These are phyloP conservation scores for Microtus pennsylvanicus DNA, from an alignment of 2,113 vertebrate genomes.

Conservation along the genomic window DNA sequence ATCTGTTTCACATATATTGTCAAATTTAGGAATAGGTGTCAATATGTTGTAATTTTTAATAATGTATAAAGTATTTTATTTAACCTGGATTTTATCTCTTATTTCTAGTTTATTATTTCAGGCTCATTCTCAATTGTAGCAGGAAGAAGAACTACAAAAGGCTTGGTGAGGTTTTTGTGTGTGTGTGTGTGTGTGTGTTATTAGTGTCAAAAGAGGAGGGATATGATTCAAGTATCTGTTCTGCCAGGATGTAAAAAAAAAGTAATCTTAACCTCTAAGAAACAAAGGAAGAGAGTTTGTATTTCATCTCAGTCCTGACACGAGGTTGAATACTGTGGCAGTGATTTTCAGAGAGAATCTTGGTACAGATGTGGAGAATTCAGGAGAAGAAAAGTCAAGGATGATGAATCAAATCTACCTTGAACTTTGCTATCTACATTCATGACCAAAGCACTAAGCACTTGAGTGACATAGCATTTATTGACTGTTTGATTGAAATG, in stretches of 20 bases:
- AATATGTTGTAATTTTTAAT: not conserved
- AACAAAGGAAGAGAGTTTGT: not conserved
- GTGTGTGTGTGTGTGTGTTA: too few relatives aligned
- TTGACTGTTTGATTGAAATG: not conserved
- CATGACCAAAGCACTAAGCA: too few relatives aligned
- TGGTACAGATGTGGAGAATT: not conserved
- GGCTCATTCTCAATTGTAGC: slow-evolving; percentile 65
- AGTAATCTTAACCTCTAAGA: not conserved
- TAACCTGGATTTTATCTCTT: not conserved
- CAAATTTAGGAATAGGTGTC: not conserved
- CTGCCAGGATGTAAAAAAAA: not conserved
- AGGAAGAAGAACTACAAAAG: slow-evolving; percentile 47
- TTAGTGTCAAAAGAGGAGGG: not conserved
- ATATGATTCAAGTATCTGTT: not conserved
- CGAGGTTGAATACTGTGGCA: not conserved
- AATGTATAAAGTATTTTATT: slow-evolving; percentile 6
- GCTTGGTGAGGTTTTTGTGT: slow-evolving; percentile 23
- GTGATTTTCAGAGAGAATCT: not conserved
- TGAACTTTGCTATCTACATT: not conserved
- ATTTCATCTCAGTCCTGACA: not conserved
- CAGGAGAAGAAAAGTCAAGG: not conserved
- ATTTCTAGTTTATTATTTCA: slow-evolving; percentile 72
- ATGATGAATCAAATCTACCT: not conserved
- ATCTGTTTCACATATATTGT: not conserved
- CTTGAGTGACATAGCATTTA: not conserved